Conservation (phyloP, 2,797 vertebrate species). For the Myotis findleyi region DNA sequence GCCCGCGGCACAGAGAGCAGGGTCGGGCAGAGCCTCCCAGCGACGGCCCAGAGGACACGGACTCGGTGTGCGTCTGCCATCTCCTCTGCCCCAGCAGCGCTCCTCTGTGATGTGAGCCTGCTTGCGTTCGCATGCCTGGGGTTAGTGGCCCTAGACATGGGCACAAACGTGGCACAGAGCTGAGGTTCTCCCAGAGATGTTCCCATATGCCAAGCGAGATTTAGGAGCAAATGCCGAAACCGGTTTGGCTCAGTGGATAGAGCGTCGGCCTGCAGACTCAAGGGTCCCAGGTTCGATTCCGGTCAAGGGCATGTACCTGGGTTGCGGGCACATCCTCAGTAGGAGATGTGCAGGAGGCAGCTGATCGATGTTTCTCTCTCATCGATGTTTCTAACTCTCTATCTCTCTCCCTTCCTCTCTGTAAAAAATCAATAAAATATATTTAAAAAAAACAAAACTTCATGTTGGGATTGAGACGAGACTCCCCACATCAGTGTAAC, state of each 20-base stretch:
- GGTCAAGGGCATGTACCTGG: no score
- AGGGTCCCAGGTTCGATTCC: no score
- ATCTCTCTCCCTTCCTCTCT: no score
- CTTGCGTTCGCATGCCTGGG: neutral
- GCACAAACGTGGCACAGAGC: neutral
- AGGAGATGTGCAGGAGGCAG: no score
- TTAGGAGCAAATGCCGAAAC: neutral
- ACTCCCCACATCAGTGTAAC: neutral
- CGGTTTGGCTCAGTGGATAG: no score
- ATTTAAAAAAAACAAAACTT: no score
- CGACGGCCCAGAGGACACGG: neutral
- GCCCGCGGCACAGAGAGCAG: neutral
- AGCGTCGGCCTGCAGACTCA: no score
- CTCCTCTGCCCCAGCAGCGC: neutral
- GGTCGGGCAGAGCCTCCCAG: neutral
- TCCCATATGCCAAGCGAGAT: neutral
- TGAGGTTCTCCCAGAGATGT: neutral
- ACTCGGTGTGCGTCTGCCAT: neutral
- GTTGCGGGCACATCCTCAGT: no score
- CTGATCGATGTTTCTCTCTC: no score
- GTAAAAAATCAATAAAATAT: no score
- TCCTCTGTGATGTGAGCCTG: neutral
- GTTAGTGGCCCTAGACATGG: neutral
- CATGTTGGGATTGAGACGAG: neutral
- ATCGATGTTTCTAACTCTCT: no score